phyloP scores from a whole-genome alignment of 92 coral and sea anemone genomes.

The Metridium senile region DNA sequence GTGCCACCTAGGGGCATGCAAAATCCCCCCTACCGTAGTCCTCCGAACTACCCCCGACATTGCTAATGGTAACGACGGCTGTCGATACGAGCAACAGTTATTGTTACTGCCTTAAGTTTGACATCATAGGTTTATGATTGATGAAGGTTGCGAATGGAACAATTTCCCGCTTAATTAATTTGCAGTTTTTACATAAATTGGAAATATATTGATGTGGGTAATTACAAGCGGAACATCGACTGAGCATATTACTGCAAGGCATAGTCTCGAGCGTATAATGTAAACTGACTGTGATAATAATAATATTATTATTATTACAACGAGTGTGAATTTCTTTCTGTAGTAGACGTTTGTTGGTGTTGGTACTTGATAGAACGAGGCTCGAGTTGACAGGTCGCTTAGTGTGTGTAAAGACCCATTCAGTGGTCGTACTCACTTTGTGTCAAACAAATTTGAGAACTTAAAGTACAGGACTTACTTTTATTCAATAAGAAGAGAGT shows the following conservation, averaged over 20 bases:
- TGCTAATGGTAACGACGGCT: constrained; percentile 15
- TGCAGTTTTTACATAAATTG: background rate
- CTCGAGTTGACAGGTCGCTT: background rate
- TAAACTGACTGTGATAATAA: no score
- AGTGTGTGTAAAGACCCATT: constrained; percentile 1
- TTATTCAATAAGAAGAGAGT: constrained; percentile 3
- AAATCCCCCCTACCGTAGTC: constrained; percentile 19
- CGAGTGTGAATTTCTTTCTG: background rate
- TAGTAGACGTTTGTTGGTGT: constrained; percentile 1
- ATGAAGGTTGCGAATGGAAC: background rate
- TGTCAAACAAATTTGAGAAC: constrained; percentile 7
- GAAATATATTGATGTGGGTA: background rate
- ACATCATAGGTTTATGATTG: background rate
- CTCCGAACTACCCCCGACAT: constrained; percentile 1
- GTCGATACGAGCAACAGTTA: background rate
- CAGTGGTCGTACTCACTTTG: background rate
- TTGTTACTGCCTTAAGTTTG: constrained; percentile 5
- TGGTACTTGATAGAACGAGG: background rate
- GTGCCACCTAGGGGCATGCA: constrained; percentile 11
- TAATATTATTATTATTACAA: no score
- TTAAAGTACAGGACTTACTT: background rate
- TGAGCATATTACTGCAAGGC: background rate
- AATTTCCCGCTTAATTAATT: background rate
- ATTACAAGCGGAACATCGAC: background rate
- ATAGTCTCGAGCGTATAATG: background rate